phyloP scores from a whole-genome alignment of 2,888 invertebrate species.

The Ophion ellenae region DNA sequence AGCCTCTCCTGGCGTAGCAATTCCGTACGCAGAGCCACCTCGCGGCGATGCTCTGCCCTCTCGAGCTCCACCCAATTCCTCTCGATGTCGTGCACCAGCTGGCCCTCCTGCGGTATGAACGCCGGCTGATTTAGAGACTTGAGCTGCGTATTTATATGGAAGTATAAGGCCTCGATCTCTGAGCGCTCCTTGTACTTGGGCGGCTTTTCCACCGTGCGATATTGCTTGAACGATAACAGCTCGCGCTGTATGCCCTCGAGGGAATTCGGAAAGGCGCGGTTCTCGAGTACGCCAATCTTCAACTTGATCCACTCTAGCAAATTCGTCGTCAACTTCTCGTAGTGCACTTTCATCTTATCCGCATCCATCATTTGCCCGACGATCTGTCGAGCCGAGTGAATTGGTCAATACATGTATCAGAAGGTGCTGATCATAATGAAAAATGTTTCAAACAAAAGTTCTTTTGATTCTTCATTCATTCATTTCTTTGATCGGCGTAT shows the following conservation, averaged over 20 bases:
- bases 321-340: constrained; percentile 92
- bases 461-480: too few species aligned
- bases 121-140: constrained; percentile 96
- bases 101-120: constrained; percentile 94
- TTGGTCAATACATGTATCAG: too few species aligned
- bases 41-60: constrained; percentile 96
- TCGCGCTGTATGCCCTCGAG: constrained; percentile 97
- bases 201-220: constrained; percentile 98
- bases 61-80: constrained; percentile 97
- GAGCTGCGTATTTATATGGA: constrained; percentile 97
- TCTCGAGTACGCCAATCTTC: constrained; percentile 93
- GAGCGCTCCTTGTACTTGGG: constrained; percentile 99
- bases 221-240: constrained; percentile 95
- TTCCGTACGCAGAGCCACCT: constrained; percentile 96
- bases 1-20: constrained; percentile 95
- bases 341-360: constrained; percentile 95
- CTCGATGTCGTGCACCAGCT: constrained; percentile 97
- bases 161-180: constrained; percentile 98
- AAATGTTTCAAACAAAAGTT: too few species aligned
- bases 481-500: too few species aligned
- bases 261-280: constrained; percentile 96
- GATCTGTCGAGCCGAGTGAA: constrained; percentile 87
- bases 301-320: constrained; percentile 96
- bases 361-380: constrained; percentile 98
- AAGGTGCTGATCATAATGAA: too few species aligned